A percentile compares a stretch with the other conserved stretches of the same genome.
Conservation (phyloP, 2,113 vertebrate species). For the Lepus americanus region DNA sequence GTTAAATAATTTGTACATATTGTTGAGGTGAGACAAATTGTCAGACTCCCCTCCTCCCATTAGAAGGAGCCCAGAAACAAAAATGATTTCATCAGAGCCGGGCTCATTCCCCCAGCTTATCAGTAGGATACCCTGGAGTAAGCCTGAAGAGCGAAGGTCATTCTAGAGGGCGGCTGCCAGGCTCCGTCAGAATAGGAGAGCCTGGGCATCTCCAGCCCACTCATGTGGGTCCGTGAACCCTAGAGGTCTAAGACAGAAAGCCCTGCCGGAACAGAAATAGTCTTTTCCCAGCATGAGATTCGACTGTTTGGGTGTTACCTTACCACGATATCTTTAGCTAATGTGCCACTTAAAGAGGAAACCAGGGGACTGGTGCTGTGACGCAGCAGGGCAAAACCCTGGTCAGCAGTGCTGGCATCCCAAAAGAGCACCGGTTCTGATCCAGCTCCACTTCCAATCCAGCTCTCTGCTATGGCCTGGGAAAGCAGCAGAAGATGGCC, state of each 20-base stretch:
- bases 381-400: too few species aligned
- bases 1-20: not conserved
- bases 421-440: too few species aligned
- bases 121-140: conserved; percentile 32
- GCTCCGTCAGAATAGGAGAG: not conserved
- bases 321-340: not conserved
- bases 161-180: not conserved
- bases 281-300: not conserved
- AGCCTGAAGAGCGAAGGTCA: not conserved
- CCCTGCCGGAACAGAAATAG: not conserved
- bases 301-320: not conserved
- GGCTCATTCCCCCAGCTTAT: not conserved
- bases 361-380: not conserved
- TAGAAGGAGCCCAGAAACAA: not conserved
- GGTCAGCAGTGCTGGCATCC: too few species aligned
- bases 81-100: not conserved
- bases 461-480: too few species aligned
- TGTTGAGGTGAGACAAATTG: not conserved
- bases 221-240: not conserved
- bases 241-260: not conserved
- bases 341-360: not conserved
- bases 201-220: not conserved
- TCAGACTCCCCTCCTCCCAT: not conserved
- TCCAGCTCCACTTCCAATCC: too few species aligned
- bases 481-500: too few species aligned